Base-by-base conservation (phyloP, 2,113 vertebrate genomes). In the Hiodon tergisus region DNA sequence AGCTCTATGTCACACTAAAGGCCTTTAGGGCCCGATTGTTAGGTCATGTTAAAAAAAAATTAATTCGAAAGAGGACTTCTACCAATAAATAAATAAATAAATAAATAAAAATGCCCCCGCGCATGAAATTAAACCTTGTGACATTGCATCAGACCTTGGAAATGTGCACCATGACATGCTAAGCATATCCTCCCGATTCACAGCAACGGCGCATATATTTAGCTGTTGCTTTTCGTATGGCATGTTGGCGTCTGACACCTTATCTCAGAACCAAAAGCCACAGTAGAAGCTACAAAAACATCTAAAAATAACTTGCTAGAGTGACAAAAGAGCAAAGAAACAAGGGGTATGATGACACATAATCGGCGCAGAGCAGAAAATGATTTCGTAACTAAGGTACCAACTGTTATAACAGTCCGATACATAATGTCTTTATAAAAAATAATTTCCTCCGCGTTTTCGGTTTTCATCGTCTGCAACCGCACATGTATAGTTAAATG, bases 151-250 rank as follows among this genome's bases (percentile, higher is more conserved):
- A 31, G 31, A 0, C 31, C 31, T 31, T 31, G 31, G 31, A 31
- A 31, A 31, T 31, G 31, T 31, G 31, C 31, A 31, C 31, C 31
- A 31, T 31, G 31, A 51, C 50, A 68, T 8, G 6, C 14, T 59
- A 16, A 57, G 69, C 52, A 55, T 31, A 53, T 16, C 67, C 6
- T 69, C 48, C 10, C 8, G n/a, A 68, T 57, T 57, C 63, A n/a
- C 48, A 61, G 58, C 67, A 76, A 67, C 67, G 50, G 58, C 10
- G 58, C 57, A 54, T 50, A 76, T 61, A 69, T 76, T 69, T 70
- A 75, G 73, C 13, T 46, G 60, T 54, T 58, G 66, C 67, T 60
- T 68, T 31, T 59, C 67, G 16, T 60, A 67, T 68, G 66, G 48
- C 48, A 59, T 52, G 57, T 17, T 71, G 57, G n/a, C 10, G 48